Evolutionary conservation across 2,113 vertebrate genomes (phyloP).

Genomic region (Oceanodroma tethys): DNA sequence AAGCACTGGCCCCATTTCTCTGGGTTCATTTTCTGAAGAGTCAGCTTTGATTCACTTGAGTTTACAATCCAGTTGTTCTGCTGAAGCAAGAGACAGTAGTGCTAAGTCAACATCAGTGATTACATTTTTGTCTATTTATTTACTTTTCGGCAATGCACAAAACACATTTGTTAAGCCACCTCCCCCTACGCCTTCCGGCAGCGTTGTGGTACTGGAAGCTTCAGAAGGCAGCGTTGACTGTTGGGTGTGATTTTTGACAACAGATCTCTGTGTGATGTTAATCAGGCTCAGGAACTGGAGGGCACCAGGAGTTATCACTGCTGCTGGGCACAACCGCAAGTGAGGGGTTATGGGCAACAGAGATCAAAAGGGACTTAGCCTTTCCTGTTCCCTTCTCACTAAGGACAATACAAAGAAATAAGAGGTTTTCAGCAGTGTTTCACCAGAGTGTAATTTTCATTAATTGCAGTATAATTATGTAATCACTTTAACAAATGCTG

Average conservation of each 20-base stretch:
- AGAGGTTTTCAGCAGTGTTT: background rate
- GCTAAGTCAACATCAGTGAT: background rate
- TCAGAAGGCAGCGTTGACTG: background rate
- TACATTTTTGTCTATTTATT: background rate
- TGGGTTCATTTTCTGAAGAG: background rate
- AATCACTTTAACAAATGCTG: background rate
- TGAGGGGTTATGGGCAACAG: background rate
- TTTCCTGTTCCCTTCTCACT: background rate
- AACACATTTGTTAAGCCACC: background rate
- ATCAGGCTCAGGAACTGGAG: background rate
- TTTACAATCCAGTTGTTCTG: background rate
- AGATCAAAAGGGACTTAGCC: background rate
- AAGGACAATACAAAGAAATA: background rate
- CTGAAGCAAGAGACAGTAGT: background rate
- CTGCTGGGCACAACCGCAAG: background rate
- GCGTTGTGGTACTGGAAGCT: background rate
- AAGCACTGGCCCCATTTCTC: background rate
- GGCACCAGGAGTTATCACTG: accelerated
- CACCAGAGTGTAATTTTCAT: background rate
- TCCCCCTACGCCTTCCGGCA: background rate
- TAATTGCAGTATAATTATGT: background rate
- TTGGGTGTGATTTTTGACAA: background rate
- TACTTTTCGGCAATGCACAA: background rate
- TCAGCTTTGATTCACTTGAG: background rate
- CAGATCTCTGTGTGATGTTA: background rate